A percentile compares a stretch with the other conserved stretches of the same genome.
phyloP scores from a whole-genome alignment of 64 coral and sea anemone species.

The Stylophora pistillata region DNA sequence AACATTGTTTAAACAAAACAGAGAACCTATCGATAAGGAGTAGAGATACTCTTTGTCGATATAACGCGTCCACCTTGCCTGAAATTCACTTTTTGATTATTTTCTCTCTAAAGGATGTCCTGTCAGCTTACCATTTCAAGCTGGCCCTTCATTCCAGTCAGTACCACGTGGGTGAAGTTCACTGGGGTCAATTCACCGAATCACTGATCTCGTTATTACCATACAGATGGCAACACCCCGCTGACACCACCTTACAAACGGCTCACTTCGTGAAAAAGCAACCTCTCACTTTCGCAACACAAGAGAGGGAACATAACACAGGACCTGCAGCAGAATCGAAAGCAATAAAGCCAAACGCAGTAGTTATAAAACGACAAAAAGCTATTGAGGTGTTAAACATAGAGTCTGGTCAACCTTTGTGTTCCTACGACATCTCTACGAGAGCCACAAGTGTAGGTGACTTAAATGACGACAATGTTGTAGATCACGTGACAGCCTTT shows the following conservation, averaged over 20 bases:
- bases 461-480: slow-evolving; percentile 69
- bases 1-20: no score
- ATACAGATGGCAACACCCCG: slow-evolving; percentile 69
- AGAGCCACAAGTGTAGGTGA: slow-evolving; percentile 58
- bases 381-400: slow-evolving; percentile 80
- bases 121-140: slow-evolving; percentile 88
- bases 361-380: slow-evolving; percentile 71
- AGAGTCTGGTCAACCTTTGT: slow-evolving; percentile 67
- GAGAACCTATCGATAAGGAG: no score
- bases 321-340: neutral
- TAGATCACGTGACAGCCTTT: slow-evolving; percentile 73
- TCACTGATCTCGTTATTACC: slow-evolving; percentile 72
- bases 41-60: no score
- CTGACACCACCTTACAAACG: slow-evolving; percentile 36
- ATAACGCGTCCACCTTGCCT: neutral
- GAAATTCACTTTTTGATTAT: neutral
- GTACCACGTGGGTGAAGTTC: slow-evolving; percentile 79
- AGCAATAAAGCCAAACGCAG: slow-evolving; percentile 39
- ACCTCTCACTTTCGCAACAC: neutral
- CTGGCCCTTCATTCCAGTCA: slow-evolving; percentile 76
- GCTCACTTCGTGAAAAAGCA: slow-evolving; percentile 63
- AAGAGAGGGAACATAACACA: neutral
- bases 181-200: slow-evolving; percentile 69
- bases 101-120: slow-evolving; percentile 21
- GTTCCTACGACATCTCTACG: slow-evolving; percentile 51